A percentile compares a stretch with the other conserved stretches of the same genome.
These are phyloP conservation scores for Heliconius eleuchia DNA, from an alignment of 1,140 invertebrate genomes.

Conservation along the genomic window DNA sequence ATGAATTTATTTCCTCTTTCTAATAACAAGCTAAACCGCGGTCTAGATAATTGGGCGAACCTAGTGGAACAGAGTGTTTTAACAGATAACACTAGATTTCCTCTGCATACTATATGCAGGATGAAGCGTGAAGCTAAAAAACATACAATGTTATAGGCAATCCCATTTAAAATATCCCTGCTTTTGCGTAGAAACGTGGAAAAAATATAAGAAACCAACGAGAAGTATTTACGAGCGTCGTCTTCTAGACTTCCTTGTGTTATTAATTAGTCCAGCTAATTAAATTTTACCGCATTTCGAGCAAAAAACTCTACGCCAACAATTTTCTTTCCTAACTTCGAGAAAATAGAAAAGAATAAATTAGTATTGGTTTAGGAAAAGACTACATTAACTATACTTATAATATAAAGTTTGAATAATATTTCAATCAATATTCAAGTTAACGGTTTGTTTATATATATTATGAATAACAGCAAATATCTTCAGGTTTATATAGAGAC, in stretches of 20 bases:
- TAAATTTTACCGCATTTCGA: constrained; percentile 33
- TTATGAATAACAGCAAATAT: no score
- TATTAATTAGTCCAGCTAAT: constrained; percentile 44
- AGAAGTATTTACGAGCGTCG: constrained; percentile 35
- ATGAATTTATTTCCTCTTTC: no score
- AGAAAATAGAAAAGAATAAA: background rate
- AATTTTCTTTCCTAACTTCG: background rate
- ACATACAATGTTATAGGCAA: background rate
- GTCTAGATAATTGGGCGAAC: background rate
- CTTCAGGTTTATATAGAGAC: no score
- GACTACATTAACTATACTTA: background rate
- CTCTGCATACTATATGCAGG: background rate
- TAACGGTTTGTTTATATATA: background rate
- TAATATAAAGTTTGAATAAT: background rate
- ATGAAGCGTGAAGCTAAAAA: no score
- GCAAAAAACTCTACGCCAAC: background rate
- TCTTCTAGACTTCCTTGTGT: constrained; percentile 28
- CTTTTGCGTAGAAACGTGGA: background rate
- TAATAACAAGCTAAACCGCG: no score
- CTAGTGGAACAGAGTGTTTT: background rate
- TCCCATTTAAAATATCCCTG: background rate
- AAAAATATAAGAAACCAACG: constrained; percentile 30
- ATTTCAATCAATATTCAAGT: background rate
- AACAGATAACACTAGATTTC: background rate
- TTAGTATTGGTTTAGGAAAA: background rate